A percentile compares a stretch with the other conserved stretches of the same genome.
Conservation (phyloP, 1,140 invertebrate species). For the Cotesia typhae region DNA sequence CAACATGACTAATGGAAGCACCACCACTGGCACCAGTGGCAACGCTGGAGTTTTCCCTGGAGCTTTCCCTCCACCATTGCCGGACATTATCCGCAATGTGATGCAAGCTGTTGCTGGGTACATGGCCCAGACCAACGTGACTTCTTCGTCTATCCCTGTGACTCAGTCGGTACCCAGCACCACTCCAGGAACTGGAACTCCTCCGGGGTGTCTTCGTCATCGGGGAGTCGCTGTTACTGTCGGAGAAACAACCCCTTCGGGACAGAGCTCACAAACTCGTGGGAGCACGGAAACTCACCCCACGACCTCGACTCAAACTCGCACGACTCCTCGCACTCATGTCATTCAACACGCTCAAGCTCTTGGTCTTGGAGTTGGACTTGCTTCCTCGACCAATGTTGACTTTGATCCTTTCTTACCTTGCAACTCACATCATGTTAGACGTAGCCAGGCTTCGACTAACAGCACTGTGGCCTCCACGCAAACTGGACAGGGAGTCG, state of each 20-base stretch:
- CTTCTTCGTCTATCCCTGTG: slow-evolving; percentile 36
- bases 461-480: slow-evolving; percentile 42
- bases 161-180: slow-evolving; percentile 30
- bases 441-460: slow-evolving; percentile 41
- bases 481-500: slow-evolving; percentile 44
- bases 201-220: slow-evolving; percentile 27
- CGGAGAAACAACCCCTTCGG: slow-evolving; percentile 39
- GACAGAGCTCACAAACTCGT: slow-evolving; percentile 67
- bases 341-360: slow-evolving; percentile 62
- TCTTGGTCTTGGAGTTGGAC: slow-evolving; percentile 57
- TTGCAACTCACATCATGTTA: slow-evolving; percentile 74
- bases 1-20: slow-evolving; percentile 19
- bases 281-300: slow-evolving; percentile 72
- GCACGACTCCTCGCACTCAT: slow-evolving; percentile 73
- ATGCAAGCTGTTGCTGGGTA: slow-evolving; percentile 66
- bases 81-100: slow-evolving; percentile 68
- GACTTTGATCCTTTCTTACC: slow-evolving; percentile 76
- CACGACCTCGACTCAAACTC: slow-evolving; percentile 73
- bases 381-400: slow-evolving; percentile 53
- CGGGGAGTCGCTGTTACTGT: not conserved
- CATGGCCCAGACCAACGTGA: slow-evolving; percentile 32
- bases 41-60: slow-evolving; percentile 42
- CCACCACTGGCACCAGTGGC: slow-evolving; percentile 20
- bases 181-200: slow-evolving; percentile 27
- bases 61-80: slow-evolving; percentile 58